Evolutionary conservation across 1,140 invertebrate genomes (phyloP).

Genomic region (Macrotrachela quadricornifera): DNA sequence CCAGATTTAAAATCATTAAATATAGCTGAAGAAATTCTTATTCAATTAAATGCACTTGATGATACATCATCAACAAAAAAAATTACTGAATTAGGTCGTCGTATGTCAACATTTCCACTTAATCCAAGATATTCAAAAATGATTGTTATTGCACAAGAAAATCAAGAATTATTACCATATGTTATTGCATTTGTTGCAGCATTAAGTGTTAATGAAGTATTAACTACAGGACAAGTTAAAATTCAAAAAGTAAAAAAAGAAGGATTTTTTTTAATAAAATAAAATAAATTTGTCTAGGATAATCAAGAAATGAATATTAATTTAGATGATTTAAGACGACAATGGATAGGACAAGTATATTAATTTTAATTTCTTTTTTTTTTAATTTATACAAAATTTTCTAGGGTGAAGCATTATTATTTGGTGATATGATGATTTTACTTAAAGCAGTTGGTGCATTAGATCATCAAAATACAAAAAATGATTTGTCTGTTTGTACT

Average conservation of each 20-base stretch:
- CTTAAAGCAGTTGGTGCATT: conserved; percentile 48
- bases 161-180: conserved; percentile 51
- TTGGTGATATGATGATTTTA: conserved; percentile 68
- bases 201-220: conserved; percentile 43
- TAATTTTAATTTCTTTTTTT: no score
- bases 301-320: no score
- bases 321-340: no score
- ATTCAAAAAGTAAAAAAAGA: no score
- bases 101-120: conserved; percentile 69
- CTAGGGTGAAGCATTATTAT: conserved; percentile 15
- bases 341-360: no score
- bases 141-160: conserved; percentile 53
- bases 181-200: conserved; percentile 69
- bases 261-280: no score
- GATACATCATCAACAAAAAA: not conserved
- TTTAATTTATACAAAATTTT: no score
- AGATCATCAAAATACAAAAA: conserved; percentile 16
- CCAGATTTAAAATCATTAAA: conserved; percentile 47
- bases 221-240: no score
- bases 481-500: conserved; percentile 40
- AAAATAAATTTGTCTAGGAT: no score
- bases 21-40: conserved; percentile 8
- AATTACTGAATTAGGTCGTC: conserved; percentile 58
- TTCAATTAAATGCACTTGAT: conserved; percentile 9
- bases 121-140: conserved; percentile 80